Evolutionary conservation across 2,888 invertebrate species (phyloP), one percentile per base, ranked within the genome.

Genomic region (Oxycera nigricornis): DNA sequence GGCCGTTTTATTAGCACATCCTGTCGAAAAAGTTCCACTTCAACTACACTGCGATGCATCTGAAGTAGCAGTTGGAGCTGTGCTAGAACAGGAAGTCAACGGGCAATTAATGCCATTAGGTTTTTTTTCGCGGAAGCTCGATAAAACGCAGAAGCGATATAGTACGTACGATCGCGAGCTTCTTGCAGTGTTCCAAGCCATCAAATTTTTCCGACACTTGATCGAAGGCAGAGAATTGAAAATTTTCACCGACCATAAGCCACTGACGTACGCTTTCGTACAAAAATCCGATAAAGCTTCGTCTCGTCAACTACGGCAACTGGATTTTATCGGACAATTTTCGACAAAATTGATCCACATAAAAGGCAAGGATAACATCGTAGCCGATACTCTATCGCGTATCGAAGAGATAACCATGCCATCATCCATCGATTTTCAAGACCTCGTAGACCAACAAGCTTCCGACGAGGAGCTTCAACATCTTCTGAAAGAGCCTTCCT

Each of bases 211-310:
- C 35, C 65, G 59, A 30, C 76, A 74, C 20, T 24, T 75, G 1
- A 30, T 77, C 11, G 72, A 68, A 67, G 74, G 35, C 14, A 11
- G 62, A 39, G 11, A 65, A 57, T 74, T 9, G 14, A 65, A 22
- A 24, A 65, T 20, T 11, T 65, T 39, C 39, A 65, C 41, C 11
- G 65, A 41, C 17, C 65, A 65, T 41, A 65, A 41, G 9, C 65
- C 39, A 0, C 61, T 62, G 11, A 39, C 20, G 1, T 11, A 41
- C 22, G 11, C 65, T 50, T 1, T n/a, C n/a, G n/a, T 22, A 1
- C 72, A 41, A 75, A 75, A 75, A 55, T 70, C 73, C 57, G 35
- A 72, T 30, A 73, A 75, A 31, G 73, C 72, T 41, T 59, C 72
- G 24, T 57, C 65, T 41, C 46, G 72, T 52, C 74, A 74, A 39